These are phyloP conservation scores for Manis crassicaudata DNA, from an alignment of 2,797 vertebrate species.

Conservation along the genomic window DNA sequence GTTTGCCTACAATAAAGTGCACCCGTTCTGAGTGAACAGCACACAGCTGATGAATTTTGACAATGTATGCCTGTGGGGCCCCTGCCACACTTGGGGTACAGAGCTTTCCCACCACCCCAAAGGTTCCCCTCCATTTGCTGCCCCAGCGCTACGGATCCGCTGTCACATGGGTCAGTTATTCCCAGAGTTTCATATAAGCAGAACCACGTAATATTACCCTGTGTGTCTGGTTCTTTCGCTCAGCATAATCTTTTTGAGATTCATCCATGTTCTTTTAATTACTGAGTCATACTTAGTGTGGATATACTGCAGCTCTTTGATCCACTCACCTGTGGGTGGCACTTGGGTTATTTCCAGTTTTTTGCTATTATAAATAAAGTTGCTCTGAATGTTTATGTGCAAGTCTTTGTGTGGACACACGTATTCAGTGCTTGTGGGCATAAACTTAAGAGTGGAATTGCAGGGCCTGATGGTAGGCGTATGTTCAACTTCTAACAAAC, in stretches of 20 bases:
- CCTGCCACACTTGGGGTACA: background rate
- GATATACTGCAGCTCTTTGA: background rate
- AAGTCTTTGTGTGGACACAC: background rate
- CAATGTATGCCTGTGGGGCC: background rate
- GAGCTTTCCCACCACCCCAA: background rate
- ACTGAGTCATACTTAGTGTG: background rate
- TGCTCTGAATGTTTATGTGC: background rate
- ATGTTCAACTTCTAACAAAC: background rate
- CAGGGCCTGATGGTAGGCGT: background rate
- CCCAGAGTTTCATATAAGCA: background rate
- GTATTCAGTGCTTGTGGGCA: background rate
- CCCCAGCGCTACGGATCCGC: no score
- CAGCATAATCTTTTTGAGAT: background rate
- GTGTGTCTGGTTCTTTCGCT: background rate
- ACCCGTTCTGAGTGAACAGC: no score
- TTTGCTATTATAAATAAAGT: background rate
- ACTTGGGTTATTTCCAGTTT: background rate
- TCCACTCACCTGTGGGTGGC: background rate
- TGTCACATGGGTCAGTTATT: background rate
- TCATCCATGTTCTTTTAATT: no score
- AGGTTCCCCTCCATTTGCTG: no score
- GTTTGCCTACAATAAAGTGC: background rate
- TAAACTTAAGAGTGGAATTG: background rate
- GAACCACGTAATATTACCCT: fast-evolving
- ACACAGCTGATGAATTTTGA: background rate